Evolutionary conservation across 1,140 invertebrate genomes (phyloP).

Genomic region (Drosophila kurseongensis): DNA sequence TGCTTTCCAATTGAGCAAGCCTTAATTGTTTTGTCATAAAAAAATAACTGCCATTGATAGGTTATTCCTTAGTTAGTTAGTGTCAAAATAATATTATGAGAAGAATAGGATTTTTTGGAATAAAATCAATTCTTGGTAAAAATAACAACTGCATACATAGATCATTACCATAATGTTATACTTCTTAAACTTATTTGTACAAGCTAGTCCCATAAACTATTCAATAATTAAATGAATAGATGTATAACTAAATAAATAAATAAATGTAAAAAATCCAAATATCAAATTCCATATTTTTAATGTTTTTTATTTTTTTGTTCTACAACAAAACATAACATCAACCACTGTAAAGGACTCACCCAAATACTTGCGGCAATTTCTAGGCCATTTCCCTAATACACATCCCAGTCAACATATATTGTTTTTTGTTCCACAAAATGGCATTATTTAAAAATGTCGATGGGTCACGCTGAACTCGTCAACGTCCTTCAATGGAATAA

Average conservation of each 20-base stretch:
- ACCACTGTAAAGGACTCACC: slow-evolving; percentile 29
- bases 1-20: neutral
- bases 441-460: slow-evolving; percentile 80
- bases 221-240: neutral
- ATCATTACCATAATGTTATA: no score
- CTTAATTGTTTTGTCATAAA: slow-evolving; percentile 13
- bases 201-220: no score
- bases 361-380: slow-evolving; percentile 39
- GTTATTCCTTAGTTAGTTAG: neutral
- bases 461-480: slow-evolving; percentile 73
- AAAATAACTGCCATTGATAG: neutral
- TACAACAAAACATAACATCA: neutral
- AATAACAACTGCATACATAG: no score
- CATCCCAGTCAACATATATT: slow-evolving; percentile 28
- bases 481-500: slow-evolving; percentile 34
- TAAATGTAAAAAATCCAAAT: neutral
- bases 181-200: no score
- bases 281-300: neutral
- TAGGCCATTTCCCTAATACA: slow-evolving; percentile 28
- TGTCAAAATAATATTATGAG: no score
- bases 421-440: slow-evolving; percentile 62
- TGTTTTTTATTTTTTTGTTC: no score
- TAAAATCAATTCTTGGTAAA: no score
- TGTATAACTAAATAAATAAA: neutral
- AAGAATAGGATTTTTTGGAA: no score